Evolutionary conservation across 2,113 vertebrate genomes (phyloP).

Genomic region (Pterocles burchelli): DNA sequence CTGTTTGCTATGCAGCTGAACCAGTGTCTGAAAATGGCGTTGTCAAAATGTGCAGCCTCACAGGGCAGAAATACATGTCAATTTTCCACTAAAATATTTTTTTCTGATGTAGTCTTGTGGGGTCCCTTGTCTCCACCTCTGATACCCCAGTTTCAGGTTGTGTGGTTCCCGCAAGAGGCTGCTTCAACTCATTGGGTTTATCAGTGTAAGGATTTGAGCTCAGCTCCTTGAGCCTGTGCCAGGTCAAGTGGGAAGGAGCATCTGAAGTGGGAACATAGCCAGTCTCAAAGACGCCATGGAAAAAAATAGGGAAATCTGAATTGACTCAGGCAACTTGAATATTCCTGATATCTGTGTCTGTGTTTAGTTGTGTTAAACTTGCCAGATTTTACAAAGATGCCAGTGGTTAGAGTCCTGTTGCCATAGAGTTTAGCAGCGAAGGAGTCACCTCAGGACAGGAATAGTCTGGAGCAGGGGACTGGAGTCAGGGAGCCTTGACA

Average conservation of each 20-base stretch:
- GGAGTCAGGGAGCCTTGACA: not conserved
- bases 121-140: not conserved
- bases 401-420: not conserved
- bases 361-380: not conserved
- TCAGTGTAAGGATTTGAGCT: not conserved
- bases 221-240: not conserved
- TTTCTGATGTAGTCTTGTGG: not conserved
- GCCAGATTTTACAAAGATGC: not conserved
- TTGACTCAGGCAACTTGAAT: not conserved
- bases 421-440: not conserved
- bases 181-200: not conserved
- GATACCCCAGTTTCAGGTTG: not conserved
- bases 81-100: not conserved
- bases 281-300: not conserved
- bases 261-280: not conserved
- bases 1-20: not conserved
- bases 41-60: not conserved
- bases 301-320: not conserved
- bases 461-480: not conserved
- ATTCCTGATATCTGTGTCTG: not conserved
- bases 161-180: not conserved
- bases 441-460: not conserved
- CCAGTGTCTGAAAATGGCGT: not conserved
- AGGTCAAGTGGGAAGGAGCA: not conserved
- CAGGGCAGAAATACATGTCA: not conserved